Evolutionary conservation across 2,113 vertebrate species (phyloP).

Genomic region (Rhodinocichla rosea): DNA sequence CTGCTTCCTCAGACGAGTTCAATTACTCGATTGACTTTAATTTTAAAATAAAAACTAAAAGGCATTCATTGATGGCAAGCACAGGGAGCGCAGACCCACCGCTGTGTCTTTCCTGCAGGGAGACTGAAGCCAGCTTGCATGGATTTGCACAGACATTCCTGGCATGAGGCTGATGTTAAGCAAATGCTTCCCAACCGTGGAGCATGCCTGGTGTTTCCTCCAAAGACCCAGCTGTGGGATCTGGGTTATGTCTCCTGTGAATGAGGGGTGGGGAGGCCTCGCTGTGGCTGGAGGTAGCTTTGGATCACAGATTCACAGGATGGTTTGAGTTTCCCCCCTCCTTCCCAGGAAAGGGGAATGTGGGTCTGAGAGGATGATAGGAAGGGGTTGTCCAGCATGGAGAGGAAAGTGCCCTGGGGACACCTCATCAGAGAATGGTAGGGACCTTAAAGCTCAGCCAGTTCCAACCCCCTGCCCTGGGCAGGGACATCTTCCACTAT

Average conservation of each 20-base stretch:
- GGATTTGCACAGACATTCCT: neutral
- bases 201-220: neutral
- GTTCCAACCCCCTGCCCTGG: accelerated
- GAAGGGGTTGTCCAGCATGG: no score
- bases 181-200: neutral
- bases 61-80: neutral
- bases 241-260: neutral
- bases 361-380: no score
- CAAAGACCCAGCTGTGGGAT: neutral
- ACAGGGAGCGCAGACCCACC: accelerated
- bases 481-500: neutral
- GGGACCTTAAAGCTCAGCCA: neutral
- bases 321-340: neutral
- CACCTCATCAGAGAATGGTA: neutral
- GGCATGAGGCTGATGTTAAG: neutral
- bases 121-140: neutral
- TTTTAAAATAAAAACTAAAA: neutral
- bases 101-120: neutral
- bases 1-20: neutral
- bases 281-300: neutral
- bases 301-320: neutral
- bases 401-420: no score
- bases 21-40: neutral
- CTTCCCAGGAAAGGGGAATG: no score
- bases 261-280: neutral